phyloP scores from a whole-genome alignment of 1,140 invertebrate species.

The Hypsibius dujardini region DNA sequence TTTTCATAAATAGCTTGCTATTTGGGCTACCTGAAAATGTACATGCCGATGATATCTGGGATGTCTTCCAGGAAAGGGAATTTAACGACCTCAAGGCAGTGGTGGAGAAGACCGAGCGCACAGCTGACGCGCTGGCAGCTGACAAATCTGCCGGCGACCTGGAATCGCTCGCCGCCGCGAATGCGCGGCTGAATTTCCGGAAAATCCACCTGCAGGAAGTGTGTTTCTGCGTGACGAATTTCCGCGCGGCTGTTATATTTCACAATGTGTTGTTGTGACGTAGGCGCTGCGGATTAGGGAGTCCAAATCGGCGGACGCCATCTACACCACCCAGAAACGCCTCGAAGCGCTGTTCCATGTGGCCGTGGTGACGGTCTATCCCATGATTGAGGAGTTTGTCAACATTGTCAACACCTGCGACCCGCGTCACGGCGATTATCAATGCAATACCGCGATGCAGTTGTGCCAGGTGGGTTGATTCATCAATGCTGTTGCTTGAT shows the following conservation, averaged over 20 bases:
- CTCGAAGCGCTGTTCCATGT: conserved; percentile 11
- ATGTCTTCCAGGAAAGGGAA: not conserved
- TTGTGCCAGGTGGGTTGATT: conserved; percentile 46
- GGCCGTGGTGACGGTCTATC: not conserved
- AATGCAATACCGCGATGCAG: conserved; percentile 84
- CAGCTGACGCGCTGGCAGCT: not conserved
- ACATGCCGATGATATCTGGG: too few species aligned
- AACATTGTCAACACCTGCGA: conserved; percentile 7
- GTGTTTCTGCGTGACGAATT: not conserved
- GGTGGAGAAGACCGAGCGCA: not conserved
- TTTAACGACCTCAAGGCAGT: not conserved
- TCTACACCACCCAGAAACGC: not conserved
- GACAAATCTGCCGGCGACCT: not conserved
- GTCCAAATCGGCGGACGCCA: not conserved
- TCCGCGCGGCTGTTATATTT: not conserved
- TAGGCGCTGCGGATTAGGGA: not conserved
- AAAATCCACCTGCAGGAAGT: not conserved
- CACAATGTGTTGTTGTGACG: not conserved
- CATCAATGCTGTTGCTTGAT: too few species aligned
- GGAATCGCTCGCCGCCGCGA: not conserved
- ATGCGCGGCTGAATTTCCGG: conserved; percentile 3
- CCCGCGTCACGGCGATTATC: conserved; percentile 60
- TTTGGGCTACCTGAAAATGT: too few species aligned
- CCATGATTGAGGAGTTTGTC: not conserved
- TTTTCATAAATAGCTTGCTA: not conserved